phyloP scores from a whole-genome alignment of 1,140 invertebrate species.

The Drosophila orena region DNA sequence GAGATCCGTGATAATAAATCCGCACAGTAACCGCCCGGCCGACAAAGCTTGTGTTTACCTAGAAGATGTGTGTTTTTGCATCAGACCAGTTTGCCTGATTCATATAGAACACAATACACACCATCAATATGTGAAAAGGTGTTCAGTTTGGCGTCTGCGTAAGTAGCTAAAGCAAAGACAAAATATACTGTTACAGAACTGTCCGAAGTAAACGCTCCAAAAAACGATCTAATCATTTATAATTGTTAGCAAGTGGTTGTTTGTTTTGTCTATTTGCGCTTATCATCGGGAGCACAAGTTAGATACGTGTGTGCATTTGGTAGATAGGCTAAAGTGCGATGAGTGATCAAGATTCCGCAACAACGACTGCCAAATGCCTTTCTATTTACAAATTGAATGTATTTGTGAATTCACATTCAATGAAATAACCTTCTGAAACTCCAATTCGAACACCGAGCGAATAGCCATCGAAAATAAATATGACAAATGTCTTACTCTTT shows the following conservation, averaged over 20 bases:
- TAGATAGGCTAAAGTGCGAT: constrained; percentile 31
- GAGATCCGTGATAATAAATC: not conserved
- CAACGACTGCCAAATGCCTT: constrained; percentile 5
- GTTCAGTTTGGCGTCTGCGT: constrained; percentile 2
- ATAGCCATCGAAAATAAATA: no score
- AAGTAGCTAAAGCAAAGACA: constrained; percentile 23
- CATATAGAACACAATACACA: not conserved
- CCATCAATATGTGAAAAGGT: constrained; percentile 1
- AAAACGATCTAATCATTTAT: constrained; percentile 83
- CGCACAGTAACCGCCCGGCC: no score
- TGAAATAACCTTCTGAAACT: no score
- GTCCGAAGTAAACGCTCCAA: constrained; percentile 76
- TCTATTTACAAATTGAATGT: not conserved
- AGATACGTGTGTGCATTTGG: constrained; percentile 54
- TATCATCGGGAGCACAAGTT: constrained; percentile 72
- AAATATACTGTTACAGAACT: constrained; percentile 76
- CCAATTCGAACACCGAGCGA: no score
- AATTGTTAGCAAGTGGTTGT: constrained; percentile 79
- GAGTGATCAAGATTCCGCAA: not conserved
- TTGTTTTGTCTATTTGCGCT: constrained; percentile 80
- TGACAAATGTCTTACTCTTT: no score
- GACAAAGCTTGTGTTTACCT: no score
- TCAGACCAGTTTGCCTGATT: constrained; percentile 8
- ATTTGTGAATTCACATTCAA: not conserved
- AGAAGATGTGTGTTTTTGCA: constrained; percentile 8